Evolutionary conservation across 2,888 invertebrate species (phyloP).

Genomic region (Drosophila fulvimacula): DNA sequence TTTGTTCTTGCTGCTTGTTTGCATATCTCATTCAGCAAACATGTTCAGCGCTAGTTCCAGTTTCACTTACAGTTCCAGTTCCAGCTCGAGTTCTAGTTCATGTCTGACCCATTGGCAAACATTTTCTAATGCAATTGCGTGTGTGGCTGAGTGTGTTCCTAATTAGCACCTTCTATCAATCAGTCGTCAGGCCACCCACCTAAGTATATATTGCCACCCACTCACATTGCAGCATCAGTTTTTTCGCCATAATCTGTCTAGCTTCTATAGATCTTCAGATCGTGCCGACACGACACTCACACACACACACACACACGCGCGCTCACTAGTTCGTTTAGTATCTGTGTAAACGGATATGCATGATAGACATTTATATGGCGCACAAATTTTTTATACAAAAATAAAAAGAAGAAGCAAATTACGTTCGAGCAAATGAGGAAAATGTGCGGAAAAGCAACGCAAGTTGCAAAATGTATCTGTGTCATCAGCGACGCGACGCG

Average conservation of each 20-base stretch:
- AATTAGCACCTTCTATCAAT: conserved; percentile 75
- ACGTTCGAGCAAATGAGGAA: conserved; percentile 66
- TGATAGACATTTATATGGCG: conserved; percentile 49
- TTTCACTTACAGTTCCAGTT: conserved; percentile 10
- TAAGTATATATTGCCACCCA: conserved; percentile 9
- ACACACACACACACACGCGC: conserved; percentile 31
- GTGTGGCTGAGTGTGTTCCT: conserved; percentile 50
- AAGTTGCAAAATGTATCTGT: conserved; percentile 50
- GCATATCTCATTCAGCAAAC: conserved; percentile 73
- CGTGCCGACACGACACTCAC: conserved; percentile 54
- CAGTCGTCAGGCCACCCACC: conserved; percentile 27
- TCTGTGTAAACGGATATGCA: conserved; percentile 72
- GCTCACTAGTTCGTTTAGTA: conserved; percentile 5
- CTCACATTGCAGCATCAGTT: conserved; percentile 40
- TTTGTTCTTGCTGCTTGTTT: conserved; percentile 62
- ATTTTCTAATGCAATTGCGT: conserved; percentile 35
- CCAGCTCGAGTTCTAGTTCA: not conserved
- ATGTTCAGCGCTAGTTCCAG: conserved; percentile 26
- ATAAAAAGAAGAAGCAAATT: conserved; percentile 40
- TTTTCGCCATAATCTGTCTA: conserved; percentile 36
- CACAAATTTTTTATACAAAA: conserved; percentile 35
- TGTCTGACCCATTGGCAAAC: conserved; percentile 45
- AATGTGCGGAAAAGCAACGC: conserved; percentile 71
- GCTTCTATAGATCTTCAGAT: conserved; percentile 62
- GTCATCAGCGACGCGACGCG: conserved; percentile 54